Percentiles rank a stretch among this genome's conserved stretches.
phyloP scores from a whole-genome alignment of 2,888 invertebrate species.

The Pandemis corylana region DNA sequence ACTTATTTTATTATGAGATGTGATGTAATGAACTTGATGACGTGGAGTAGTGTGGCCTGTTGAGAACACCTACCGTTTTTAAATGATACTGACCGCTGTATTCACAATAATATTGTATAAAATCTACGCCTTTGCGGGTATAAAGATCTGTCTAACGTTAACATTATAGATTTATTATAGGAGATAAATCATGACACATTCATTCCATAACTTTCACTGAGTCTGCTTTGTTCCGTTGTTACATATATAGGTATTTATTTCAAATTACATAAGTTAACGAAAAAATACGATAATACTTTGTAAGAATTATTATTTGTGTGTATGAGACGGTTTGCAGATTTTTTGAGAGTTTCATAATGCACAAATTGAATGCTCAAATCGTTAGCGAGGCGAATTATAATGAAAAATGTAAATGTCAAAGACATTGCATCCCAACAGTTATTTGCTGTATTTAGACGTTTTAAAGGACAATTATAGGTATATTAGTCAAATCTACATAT shows the following conservation, averaged over 20 bases:
- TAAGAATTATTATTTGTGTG: not conserved
- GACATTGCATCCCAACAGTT: not conserved
- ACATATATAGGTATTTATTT: not conserved
- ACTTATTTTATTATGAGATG: conserved; percentile 18
- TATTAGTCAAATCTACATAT: conserved; percentile 13
- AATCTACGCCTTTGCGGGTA: conserved; percentile 4
- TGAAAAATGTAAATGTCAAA: conserved; percentile 5
- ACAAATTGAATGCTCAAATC: conserved; percentile 38
- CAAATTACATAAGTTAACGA: not conserved
- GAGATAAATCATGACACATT: not conserved
- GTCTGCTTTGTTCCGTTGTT: not conserved
- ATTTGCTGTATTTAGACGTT: not conserved
- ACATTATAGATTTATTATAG: not conserved
- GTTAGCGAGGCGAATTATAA: conserved; percentile 12
- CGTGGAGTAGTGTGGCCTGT: conserved; percentile 31
- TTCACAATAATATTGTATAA: conserved; percentile 23
- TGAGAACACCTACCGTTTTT: conserved; percentile 13
- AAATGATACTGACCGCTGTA: conserved; percentile 31
- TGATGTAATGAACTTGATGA: conserved; percentile 25
- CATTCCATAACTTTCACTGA: not conserved
- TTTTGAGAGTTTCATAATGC: conserved; percentile 17
- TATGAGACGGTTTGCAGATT: conserved; percentile 1
- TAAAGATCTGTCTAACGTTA: conserved; percentile 15
- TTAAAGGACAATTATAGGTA: not conserved
- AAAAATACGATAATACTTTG: not conserved